These are phyloP conservation scores for Zosterops hypoxanthus DNA, from an alignment of 2,113 vertebrate genomes.

Conservation along the genomic window DNA sequence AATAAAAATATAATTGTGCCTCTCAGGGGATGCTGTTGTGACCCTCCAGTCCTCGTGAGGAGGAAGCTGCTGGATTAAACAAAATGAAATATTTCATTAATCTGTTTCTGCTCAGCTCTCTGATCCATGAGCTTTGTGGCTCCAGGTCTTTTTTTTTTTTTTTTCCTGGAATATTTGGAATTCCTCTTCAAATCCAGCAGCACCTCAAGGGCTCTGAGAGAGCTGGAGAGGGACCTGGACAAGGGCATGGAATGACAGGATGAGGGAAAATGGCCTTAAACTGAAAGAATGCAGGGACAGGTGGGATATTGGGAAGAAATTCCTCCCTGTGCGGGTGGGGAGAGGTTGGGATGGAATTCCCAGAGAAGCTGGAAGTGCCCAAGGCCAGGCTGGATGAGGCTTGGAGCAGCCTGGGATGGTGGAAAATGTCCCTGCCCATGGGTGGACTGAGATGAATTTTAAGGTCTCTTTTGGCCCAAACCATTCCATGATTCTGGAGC, in stretches of 20 bases:
- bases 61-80: not conserved
- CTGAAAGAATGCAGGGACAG: not conserved
- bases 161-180: not conserved
- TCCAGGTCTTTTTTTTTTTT: not conserved
- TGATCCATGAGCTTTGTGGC: rapidly evolving
- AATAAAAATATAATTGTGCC: not conserved
- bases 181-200: not conserved
- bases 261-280: not conserved
- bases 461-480: not conserved
- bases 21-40: not conserved
- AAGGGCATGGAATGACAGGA: not conserved
- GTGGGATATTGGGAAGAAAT: not conserved
- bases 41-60: not conserved
- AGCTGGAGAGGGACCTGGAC: not conserved
- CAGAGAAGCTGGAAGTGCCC: rapidly evolving
- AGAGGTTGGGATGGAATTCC: not conserved
- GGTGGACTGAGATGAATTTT: not conserved
- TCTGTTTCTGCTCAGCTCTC: not conserved
- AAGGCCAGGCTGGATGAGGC: not conserved
- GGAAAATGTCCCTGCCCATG: not conserved
- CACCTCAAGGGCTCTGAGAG: not conserved
- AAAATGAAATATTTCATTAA: not conserved
- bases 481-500: not conserved
- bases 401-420: rapidly evolving
- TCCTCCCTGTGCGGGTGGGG: not conserved